Conservation (phyloP, 2,113 vertebrate genomes). For the Trinectes maculatus region DNA sequence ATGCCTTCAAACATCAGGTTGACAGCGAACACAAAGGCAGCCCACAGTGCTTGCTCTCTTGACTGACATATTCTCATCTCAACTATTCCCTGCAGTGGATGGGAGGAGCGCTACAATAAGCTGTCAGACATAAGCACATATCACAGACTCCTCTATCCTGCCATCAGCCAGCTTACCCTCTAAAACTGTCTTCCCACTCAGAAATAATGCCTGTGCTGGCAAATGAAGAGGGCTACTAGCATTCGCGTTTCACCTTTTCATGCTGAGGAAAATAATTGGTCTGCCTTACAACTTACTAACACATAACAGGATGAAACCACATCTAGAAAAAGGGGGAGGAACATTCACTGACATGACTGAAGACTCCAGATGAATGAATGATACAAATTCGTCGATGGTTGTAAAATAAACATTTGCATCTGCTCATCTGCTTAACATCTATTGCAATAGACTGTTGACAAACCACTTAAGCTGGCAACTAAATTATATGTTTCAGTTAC, state of each 20-base stretch:
- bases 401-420: slow-evolving; percentile 52
- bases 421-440: slow-evolving; percentile 19
- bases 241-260: slow-evolving; percentile 74
- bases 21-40: slow-evolving; percentile 32
- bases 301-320: slow-evolving; percentile 49
- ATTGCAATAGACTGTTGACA: slow-evolving; percentile 21
- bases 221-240: slow-evolving; percentile 64
- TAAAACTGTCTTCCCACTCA: slow-evolving; percentile 74
- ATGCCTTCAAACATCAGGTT: slow-evolving; percentile 1
- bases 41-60: slow-evolving; percentile 20
- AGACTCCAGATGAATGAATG: slow-evolving; percentile 34
- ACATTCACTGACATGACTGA: slow-evolving; percentile 65
- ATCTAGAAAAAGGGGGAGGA: slow-evolving; percentile 14
- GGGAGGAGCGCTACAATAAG: slow-evolving; percentile 47
- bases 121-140: slow-evolving; percentile 72
- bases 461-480: slow-evolving; percentile 23
- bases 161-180: slow-evolving; percentile 67
- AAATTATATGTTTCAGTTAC: slow-evolving; percentile 30
- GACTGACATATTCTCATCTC: slow-evolving; percentile 25
- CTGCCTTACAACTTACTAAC: slow-evolving; percentile 58
- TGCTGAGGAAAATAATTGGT: slow-evolving; percentile 52
- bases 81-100: slow-evolving; percentile 39
- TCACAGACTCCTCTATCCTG: slow-evolving; percentile 52
- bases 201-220: slow-evolving; percentile 69
- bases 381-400: slow-evolving; percentile 40